phyloP scores from a whole-genome alignment of 2,113 vertebrate genomes.

The Laterallus jamaicensis region DNA sequence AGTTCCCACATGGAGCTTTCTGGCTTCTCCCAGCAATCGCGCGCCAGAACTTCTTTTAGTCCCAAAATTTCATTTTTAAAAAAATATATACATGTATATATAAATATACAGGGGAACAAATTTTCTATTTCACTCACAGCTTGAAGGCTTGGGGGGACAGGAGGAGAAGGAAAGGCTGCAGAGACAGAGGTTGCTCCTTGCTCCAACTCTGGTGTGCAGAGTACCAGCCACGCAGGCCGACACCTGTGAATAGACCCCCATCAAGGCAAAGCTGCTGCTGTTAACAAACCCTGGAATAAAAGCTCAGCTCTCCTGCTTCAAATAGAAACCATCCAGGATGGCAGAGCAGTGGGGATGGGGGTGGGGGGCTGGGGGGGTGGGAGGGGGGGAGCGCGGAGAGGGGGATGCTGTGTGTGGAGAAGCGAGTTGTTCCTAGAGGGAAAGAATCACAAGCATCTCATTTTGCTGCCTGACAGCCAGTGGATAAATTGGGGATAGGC shows the following conservation, averaged over 20 bases:
- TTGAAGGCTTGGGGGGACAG: not conserved
- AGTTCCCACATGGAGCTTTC: not conserved
- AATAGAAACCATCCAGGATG: accelerated
- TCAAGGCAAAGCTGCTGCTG: not conserved
- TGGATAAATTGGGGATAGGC: accelerated
- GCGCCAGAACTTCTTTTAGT: not conserved
- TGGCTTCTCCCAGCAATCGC: not conserved
- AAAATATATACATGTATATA: too few relatives aligned
- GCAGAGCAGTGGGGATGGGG: not conserved
- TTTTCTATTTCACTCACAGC: not conserved
- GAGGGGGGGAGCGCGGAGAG: too few relatives aligned
- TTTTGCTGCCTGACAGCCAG: not conserved
- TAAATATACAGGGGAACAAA: too few relatives aligned
- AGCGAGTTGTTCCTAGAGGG: not conserved
- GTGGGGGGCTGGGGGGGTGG: too few relatives aligned
- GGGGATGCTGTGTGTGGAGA: not conserved
- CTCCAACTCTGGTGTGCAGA: not conserved
- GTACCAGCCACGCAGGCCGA: not conserved
- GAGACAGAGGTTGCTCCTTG: not conserved
- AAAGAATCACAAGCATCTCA: not conserved
- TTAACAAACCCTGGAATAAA: not conserved
- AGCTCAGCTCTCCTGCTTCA: not conserved
- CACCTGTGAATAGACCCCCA: too few relatives aligned
- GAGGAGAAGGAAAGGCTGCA: not conserved
- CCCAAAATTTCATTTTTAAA: not conserved